Conservation (phyloP, 2,113 vertebrate genomes). For the Percopsis transmontana region DNA sequence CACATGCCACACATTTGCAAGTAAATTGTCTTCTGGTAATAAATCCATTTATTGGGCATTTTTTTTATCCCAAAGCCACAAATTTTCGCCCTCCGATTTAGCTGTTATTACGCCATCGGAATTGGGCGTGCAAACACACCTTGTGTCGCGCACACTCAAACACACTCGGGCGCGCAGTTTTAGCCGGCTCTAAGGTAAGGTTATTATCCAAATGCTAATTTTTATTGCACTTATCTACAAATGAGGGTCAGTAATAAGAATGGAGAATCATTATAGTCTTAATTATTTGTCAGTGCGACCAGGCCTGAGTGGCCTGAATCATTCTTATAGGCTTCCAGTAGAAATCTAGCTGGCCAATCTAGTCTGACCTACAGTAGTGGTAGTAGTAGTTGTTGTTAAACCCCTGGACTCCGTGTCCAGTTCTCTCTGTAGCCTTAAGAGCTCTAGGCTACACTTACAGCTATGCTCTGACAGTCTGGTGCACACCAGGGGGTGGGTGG, state of each 20-base stretch:
- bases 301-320: conserved; percentile 32
- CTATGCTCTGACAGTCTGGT: conserved; percentile 40
- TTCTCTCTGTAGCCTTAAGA: conserved; percentile 23
- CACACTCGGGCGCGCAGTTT: conserved; percentile 40
- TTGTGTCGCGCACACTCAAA: conserved; percentile 44
- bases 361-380: conserved; percentile 1
- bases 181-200: conserved; percentile 63
- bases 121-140: background rate
- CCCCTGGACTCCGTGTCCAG: conserved; percentile 8
- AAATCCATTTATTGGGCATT: conserved; percentile 60
- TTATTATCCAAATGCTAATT: conserved; percentile 65
- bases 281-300: conserved; percentile 62
- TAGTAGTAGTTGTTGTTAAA: conserved; percentile 31
- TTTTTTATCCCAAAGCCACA: conserved; percentile 56
- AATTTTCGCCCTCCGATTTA: conserved; percentile 61
- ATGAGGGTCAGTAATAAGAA: conserved; percentile 58
- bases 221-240: conserved; percentile 59
- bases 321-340: conserved; percentile 35
- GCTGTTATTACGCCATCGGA: conserved; percentile 49
- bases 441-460: conserved; percentile 34
- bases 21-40: conserved; percentile 76
- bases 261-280: conserved; percentile 56
- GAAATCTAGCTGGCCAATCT: conserved; percentile 16
- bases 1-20: conserved; percentile 74
- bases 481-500: conserved; percentile 5